Base-by-base conservation (phyloP, 2,113 vertebrate species). In the Erpornis zantholeuca region DNA sequence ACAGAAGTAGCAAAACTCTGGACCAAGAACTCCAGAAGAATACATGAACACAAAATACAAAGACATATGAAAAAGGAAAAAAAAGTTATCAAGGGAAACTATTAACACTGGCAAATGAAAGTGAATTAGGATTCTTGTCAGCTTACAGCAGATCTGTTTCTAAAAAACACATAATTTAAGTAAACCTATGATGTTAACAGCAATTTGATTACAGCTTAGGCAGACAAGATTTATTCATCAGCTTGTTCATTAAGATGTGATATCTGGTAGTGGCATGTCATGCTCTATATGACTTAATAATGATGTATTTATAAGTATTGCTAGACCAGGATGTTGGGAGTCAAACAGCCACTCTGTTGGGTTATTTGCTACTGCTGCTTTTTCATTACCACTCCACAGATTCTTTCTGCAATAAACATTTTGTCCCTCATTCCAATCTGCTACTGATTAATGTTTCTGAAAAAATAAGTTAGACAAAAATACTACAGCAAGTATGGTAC, bases 401-500 rank as follows among this genome's bases (percentile, higher is more conserved):
- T 73, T 47, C 49, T 47, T 89, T 73, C 76, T 80, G 57, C 54
- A 90, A 42, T 3, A 71, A 87, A 82, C 31, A 66, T 57, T 81
- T 86, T 82, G 81, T 42, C 35, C 36, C 68, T 75, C 63, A 38
- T 52, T 85, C 25, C 68, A 52, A 77, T 76, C 61, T 81, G 82
- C 63, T 90, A 95, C 20, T 75, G 45, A 81, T 65, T 66, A 81
- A 79, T 70, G 59, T 60, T 86, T 54, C 23, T 69, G 52, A 72
- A 94, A 93, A 84, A 94, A 84, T 76, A 93, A 93, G 69, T 95
- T 93, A 92, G 68, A 90, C 38, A 94, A 72, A 93, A 87, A 80
- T 65, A 80, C 35, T 92, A 91, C 24, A 88, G 65, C 7, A 16
- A 81, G 50, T 73, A 77, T n/a, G 40, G 45, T 91, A 86, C 54